phyloP scores from a whole-genome alignment of 2,888 invertebrate genomes.

The Volucella zonaria region DNA sequence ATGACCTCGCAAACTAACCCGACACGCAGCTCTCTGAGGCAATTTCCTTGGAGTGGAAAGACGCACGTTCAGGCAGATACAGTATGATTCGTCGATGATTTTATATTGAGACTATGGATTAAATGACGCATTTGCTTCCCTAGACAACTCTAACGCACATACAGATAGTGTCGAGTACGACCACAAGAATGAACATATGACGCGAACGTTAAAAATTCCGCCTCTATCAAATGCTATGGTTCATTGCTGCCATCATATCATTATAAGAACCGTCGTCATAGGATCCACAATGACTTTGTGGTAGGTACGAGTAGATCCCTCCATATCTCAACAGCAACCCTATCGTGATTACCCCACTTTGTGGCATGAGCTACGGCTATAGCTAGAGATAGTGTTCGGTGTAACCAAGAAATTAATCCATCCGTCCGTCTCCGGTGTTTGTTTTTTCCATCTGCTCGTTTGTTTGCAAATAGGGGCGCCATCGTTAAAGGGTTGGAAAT shows the following conservation, averaged over 20 bases:
- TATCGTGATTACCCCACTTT: conserved; percentile 5
- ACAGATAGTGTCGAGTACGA: no score
- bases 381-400: no score
- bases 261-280: conserved; percentile 3
- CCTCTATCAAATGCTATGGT: no score
- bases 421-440: not conserved
- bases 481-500: conserved; percentile 31
- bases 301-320: not conserved
- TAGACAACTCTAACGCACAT: no score
- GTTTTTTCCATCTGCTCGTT: not conserved
- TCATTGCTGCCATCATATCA: not conserved
- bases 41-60: not conserved
- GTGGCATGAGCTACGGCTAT: not conserved
- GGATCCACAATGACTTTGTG: not conserved
- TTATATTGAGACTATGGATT: not conserved
- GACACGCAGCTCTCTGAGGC: not conserved
- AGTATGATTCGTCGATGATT: not conserved
- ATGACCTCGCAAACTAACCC: no score
- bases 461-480: not conserved
- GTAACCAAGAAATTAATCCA: conserved; percentile 12
- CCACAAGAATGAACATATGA: no score
- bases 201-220: no score
- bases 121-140: not conserved
- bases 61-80: not conserved
- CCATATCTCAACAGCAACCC: not conserved